phyloP scores from a whole-genome alignment of 1,140 invertebrate species.

The Euglossa dilemma region DNA sequence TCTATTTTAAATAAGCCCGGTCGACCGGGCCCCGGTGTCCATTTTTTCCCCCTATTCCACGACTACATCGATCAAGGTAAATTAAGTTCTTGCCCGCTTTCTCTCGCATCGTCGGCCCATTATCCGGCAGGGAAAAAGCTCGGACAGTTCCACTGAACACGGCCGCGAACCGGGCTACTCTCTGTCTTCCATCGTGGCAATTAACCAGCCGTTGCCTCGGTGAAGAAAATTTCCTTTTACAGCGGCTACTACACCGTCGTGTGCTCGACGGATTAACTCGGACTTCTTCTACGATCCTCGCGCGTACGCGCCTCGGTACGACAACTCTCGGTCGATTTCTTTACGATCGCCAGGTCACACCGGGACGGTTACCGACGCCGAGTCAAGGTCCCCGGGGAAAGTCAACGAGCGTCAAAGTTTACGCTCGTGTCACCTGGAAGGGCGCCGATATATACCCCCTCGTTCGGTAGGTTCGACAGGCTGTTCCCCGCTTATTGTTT shows the following conservation, averaged over 20 bases:
- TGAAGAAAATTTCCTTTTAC: neutral
- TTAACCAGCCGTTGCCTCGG: neutral
- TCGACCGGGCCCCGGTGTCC: neutral
- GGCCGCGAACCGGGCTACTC: no score
- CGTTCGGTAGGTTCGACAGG: neutral
- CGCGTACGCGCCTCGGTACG: no score
- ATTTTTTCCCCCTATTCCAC: neutral
- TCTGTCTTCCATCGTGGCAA: no score
- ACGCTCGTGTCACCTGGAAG: neutral
- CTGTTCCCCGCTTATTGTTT: constrained; percentile 2
- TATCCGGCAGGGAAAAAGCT: neutral
- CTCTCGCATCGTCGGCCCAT: no score
- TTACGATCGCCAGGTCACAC: neutral
- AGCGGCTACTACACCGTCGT: no score
- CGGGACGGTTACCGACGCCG: neutral
- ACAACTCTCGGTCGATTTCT: neutral
- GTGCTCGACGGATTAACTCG: neutral
- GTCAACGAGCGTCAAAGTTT: constrained; percentile 33
- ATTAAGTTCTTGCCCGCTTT: no score
- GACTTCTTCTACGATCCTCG: neutral
- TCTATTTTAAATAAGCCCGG: neutral
- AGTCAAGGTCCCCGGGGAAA: constrained; percentile 42
- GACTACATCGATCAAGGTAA: no score
- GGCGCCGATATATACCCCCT: neutral
- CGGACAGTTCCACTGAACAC: neutral